A percentile compares a stretch with the other conserved stretches of the same genome.
Conservation (phyloP, 2,797 vertebrate genomes). For the Pempheris klunzingeri region DNA sequence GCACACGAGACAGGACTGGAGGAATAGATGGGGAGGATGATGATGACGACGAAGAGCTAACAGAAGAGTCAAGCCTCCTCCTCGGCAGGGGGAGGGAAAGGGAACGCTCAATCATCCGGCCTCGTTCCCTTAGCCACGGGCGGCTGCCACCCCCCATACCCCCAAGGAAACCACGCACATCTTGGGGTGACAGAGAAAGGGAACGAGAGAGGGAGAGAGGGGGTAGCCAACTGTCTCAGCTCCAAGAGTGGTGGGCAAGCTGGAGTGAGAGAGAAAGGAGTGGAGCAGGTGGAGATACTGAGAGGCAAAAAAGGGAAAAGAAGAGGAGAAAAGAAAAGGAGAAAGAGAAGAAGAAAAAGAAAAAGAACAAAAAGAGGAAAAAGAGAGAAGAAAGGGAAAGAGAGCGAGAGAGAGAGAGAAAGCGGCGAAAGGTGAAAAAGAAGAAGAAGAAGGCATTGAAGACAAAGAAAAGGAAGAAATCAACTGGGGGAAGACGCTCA, state of each 20-base stretch:
- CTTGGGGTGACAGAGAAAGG: conserved; percentile 90
- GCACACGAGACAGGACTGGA: conserved; percentile 83
- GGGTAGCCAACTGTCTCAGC: conserved; percentile 86
- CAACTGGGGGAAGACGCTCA: conserved; percentile 79
- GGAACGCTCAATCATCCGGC: conserved; percentile 83
- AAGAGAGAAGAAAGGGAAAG: conserved; percentile 84
- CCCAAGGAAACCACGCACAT: conserved; percentile 86
- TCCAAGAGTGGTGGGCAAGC: conserved; percentile 88
- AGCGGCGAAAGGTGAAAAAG: conserved; percentile 87
- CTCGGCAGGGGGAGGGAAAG: conserved; percentile 84
- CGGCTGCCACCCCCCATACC: conserved; percentile 87
- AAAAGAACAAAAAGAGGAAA: conserved; percentile 86
- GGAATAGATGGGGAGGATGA: conserved; percentile 86
- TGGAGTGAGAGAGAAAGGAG: conserved; percentile 86
- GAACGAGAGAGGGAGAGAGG: conserved; percentile 86
- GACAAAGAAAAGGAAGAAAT: conserved; percentile 84
- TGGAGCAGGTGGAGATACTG: conserved; percentile 74
- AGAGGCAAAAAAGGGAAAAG: conserved; percentile 83
- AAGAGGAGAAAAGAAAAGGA: conserved; percentile 87
- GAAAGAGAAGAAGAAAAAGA: conserved; percentile 86
- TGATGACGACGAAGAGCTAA: conserved; percentile 86
- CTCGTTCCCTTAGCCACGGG: conserved; percentile 86
- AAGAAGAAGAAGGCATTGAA: conserved; percentile 84
- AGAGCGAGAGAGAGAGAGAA: conserved; percentile 84
- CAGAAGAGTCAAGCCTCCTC: conserved; percentile 88